Percentiles rank a stretch among this genome's conserved stretches.
These are phyloP conservation scores for Odontomyia ornata DNA, from an alignment of 2,888 invertebrate species.

Conservation along the genomic window DNA sequence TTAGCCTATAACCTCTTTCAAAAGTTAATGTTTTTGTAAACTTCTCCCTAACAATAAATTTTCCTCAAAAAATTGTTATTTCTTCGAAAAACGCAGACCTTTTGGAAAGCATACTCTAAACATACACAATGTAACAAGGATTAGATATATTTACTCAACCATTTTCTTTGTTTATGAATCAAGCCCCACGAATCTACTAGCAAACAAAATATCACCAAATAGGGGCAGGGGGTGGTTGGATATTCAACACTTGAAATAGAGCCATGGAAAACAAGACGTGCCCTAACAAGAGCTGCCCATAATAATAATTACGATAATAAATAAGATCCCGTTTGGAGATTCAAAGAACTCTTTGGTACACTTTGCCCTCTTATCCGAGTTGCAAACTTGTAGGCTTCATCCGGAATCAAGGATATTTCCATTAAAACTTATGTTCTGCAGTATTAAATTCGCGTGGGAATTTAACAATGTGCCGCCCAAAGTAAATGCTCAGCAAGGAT, in stretches of 20 bases:
- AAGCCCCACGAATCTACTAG: not conserved
- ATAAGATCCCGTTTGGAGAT: not conserved
- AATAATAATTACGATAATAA: slow-evolving; percentile 32
- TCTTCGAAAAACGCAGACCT: too few relatives aligned
- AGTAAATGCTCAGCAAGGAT: not conserved
- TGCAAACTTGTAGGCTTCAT: not conserved
- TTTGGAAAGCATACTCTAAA: too few relatives aligned
- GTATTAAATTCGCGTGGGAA: slow-evolving; percentile 34
- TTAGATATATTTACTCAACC: too few relatives aligned
- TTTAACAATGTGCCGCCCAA: not conserved
- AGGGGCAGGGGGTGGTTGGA: not conserved
- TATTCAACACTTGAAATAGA: not conserved
- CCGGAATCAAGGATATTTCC: slow-evolving; percentile 4
- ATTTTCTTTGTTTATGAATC: too few relatives aligned
- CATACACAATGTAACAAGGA: too few relatives aligned
- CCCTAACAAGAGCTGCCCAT: slow-evolving; percentile 15
- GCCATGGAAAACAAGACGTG: not conserved
- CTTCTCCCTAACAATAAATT: too few relatives aligned
- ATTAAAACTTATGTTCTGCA: slow-evolving; percentile 22
- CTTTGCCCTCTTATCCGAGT: not conserved
- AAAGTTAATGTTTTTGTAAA: too few relatives aligned
- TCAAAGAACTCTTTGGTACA: not conserved
- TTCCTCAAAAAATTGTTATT: too few relatives aligned
- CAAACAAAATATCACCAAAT: not conserved
- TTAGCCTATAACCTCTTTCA: too few relatives aligned